phyloP scores from a whole-genome alignment of 2,113 vertebrate species.

The Pseudois nayaur region DNA sequence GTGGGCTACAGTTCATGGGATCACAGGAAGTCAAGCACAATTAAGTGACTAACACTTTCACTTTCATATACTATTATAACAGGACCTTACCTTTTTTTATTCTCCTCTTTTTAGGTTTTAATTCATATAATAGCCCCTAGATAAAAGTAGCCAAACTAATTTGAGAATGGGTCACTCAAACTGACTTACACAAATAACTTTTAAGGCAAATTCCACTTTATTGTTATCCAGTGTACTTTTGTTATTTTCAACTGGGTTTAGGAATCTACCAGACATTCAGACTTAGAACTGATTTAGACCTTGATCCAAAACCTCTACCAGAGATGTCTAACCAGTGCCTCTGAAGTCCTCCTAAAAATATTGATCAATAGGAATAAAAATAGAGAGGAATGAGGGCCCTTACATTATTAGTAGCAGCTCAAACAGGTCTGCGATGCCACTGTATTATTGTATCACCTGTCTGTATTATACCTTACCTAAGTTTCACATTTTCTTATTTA shows the following conservation, averaged over 20 bases:
- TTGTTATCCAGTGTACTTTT: neutral
- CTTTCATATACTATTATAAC: neutral
- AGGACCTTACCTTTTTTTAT: neutral
- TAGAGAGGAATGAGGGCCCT: neutral
- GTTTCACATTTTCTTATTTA: slow-evolving; percentile 4
- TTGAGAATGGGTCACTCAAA: neutral
- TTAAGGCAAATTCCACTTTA: slow-evolving; percentile 22
- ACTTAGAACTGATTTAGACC: slow-evolving; percentile 4
- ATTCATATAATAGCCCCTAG: neutral
- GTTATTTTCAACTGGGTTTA: neutral
- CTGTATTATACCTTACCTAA: neutral
- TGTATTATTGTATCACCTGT: neutral
- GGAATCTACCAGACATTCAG: neutral
- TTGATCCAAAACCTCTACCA: neutral
- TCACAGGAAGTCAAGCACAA: neutral
- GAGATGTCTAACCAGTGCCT: neutral
- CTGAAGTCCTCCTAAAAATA: neutral
- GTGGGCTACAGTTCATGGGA: neutral
- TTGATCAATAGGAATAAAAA: neutral
- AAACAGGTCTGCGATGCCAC: neutral
- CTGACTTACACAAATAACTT: neutral
- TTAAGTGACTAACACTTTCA: neutral
- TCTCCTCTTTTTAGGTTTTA: neutral
- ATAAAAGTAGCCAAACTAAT: slow-evolving; percentile 6
- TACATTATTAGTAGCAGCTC: neutral